These are phyloP conservation scores for Amazonetta brasiliensis DNA, from an alignment of 2,797 vertebrate species.

Conservation along the genomic window DNA sequence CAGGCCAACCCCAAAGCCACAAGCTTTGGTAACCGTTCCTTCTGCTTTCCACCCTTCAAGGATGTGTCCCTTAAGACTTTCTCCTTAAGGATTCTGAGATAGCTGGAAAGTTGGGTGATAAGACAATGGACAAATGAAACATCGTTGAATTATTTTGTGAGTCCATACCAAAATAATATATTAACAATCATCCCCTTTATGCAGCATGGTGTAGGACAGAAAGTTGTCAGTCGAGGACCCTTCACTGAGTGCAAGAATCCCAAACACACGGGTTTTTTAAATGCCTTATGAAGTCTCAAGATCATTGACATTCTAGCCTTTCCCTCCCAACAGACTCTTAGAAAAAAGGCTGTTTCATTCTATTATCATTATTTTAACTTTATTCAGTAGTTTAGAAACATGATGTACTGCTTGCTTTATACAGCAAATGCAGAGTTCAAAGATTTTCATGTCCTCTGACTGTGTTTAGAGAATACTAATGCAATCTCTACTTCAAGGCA, in stretches of 20 bases:
- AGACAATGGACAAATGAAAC: fast-evolving
- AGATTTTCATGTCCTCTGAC: neutral
- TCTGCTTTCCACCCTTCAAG: neutral
- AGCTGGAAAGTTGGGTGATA: neutral
- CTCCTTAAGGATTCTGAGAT: no score
- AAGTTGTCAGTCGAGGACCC: neutral
- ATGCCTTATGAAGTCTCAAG: neutral
- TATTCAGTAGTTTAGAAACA: neutral
- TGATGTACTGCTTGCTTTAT: neutral
- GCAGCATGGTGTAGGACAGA: neutral
- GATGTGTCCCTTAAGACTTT: fast-evolving
- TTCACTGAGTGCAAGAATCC: neutral
- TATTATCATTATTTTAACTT: neutral
- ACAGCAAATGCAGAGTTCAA: neutral
- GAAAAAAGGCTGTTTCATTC: neutral
- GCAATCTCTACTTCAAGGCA: neutral
- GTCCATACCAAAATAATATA: neutral
- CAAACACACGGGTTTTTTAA: neutral
- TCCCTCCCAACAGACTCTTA: neutral
- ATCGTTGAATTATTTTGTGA: neutral
- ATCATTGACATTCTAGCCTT: neutral
- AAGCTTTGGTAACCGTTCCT: neutral
- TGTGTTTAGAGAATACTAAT: neutral
- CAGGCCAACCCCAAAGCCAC: neutral
- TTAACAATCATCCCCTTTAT: neutral